phyloP scores from a whole-genome alignment of 1,140 invertebrate species.

The Orussus abietinus region DNA sequence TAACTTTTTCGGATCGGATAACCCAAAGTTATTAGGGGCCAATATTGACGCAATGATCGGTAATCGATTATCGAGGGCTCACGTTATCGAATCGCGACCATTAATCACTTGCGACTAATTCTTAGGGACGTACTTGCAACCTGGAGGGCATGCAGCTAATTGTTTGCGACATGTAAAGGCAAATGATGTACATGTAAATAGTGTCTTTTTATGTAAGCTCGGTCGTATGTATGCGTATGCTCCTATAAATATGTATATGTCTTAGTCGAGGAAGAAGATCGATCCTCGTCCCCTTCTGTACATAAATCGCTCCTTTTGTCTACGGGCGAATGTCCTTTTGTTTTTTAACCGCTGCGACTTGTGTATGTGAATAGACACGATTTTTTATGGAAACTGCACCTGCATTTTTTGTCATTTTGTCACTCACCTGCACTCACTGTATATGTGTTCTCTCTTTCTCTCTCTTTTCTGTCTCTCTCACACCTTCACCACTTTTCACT shows the following conservation, averaged over 20 bases:
- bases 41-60: no score
- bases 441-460: conserved; percentile 18
- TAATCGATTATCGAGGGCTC: no score
- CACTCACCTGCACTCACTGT: conserved; percentile 1
- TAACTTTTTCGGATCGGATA: no score
- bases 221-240: conserved; percentile 2
- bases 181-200: no score
- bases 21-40: no score
- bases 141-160: conserved; percentile 37
- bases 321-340: no score
- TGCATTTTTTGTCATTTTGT: conserved; percentile 44
- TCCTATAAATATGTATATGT: conserved; percentile 6
- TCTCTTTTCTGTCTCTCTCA: conserved; percentile 5
- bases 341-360: no score
- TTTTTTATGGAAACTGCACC: conserved; percentile 38
- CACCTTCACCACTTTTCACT: conserved; percentile 7
- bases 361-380: conserved; percentile 45
- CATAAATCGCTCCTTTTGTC: no score
- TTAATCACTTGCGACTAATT: conserved; percentile 43
- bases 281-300: conserved; percentile 18
- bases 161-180: no score
- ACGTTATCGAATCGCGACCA: no score
- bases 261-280: not conserved
- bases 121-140: conserved; percentile 43
- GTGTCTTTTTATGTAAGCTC: no score